These are phyloP conservation scores for Petroica traversi DNA, from an alignment of 2,113 vertebrate genomes.

Conservation along the genomic window DNA sequence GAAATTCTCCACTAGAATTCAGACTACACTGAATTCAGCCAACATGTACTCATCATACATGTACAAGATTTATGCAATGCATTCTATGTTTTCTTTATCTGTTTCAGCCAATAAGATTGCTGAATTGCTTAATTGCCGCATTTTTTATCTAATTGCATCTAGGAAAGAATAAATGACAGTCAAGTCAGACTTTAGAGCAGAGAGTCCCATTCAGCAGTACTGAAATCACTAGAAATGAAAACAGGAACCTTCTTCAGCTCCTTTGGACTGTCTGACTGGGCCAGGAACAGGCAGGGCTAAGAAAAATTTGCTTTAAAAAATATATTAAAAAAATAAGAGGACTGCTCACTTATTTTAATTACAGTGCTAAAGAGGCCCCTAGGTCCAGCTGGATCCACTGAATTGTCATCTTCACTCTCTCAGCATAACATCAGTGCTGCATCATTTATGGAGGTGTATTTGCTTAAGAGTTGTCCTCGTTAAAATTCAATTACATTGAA, in stretches of 20 bases:
- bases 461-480: slow-evolving; percentile 19
- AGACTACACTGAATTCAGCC: neutral
- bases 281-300: neutral
- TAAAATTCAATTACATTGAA: slow-evolving; percentile 68
- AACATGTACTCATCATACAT: neutral
- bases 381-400: neutral
- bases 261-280: neutral
- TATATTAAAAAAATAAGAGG: neutral
- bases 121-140: neutral
- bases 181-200: neutral
- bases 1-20: neutral
- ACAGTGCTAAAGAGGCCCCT: neutral
- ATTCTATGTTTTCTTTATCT: neutral
- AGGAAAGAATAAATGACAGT: neutral
- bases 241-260: neutral
- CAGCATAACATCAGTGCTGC: neutral
- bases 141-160: neutral
- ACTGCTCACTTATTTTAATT: neutral
- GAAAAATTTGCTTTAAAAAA: neutral
- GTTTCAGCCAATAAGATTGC: neutral
- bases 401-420: slow-evolving; percentile 17
- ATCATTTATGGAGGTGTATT: slow-evolving; percentile 51
- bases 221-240: neutral
- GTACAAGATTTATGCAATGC: neutral
- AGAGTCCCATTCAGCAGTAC: neutral